Conservation (phyloP, 1,140 invertebrate genomes). For the Nylanderia fulva region DNA sequence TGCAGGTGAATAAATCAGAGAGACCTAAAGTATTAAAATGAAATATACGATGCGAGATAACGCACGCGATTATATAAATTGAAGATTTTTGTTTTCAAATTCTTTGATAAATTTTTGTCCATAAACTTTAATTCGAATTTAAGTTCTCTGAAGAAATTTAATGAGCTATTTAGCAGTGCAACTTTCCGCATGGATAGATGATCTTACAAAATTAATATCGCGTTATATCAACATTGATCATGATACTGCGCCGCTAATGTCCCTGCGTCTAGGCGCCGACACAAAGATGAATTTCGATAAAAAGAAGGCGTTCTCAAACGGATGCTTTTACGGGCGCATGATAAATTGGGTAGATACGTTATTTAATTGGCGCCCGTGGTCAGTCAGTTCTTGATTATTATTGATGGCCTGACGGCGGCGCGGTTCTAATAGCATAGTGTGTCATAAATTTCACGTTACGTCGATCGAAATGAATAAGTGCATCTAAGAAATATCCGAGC, state of each 20-base stretch:
- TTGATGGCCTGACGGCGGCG: slow-evolving; percentile 28
- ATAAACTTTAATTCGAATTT: background rate
- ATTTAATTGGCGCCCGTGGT: slow-evolving; percentile 58
- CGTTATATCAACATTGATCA: slow-evolving; percentile 22
- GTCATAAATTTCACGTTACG: slow-evolving; percentile 58
- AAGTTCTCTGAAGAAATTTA: background rate
- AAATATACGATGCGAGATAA: background rate
- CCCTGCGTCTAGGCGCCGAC: background rate
- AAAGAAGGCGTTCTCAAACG: slow-evolving; percentile 48
- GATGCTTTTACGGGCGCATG: slow-evolving; percentile 43
- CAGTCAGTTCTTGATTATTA: slow-evolving; percentile 56
- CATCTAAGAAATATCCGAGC: slow-evolving; percentile 51
- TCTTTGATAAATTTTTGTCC: too few relatives aligned
- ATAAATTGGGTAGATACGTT: slow-evolving; percentile 60
- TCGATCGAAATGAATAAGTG: slow-evolving; percentile 54
- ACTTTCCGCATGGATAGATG: background rate
- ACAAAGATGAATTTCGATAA: slow-evolving; percentile 55
- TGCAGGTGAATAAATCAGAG: background rate
- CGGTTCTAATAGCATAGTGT: slow-evolving; percentile 27
- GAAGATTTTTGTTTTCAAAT: background rate
- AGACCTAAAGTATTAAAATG: background rate
- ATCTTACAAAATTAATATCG: slow-evolving; percentile 34
- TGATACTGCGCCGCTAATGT: slow-evolving; percentile 21
- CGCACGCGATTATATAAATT: background rate
- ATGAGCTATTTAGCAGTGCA: background rate